Conservation (phyloP, 2,113 vertebrate species). For the Mixornis gularis region DNA sequence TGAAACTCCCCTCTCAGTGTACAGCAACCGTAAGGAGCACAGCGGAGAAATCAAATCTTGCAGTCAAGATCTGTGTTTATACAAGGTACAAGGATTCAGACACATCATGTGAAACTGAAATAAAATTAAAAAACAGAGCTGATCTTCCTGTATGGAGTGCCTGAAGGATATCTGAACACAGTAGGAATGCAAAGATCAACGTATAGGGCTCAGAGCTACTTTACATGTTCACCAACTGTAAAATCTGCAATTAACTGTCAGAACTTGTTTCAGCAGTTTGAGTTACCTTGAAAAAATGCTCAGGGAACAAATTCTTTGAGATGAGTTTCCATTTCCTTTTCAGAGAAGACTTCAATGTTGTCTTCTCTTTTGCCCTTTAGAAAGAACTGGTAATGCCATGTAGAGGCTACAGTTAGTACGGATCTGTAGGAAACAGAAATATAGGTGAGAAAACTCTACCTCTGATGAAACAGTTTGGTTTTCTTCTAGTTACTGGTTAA, state of each 20-base stretch:
- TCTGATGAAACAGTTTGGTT: neutral
- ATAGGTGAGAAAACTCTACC: rapidly evolving
- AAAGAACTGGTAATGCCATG: neutral
- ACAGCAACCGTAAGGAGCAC: neutral
- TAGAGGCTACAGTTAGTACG: neutral
- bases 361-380: neutral
- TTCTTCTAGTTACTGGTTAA: neutral
- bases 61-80: neutral
- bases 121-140: neutral
- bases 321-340: neutral
- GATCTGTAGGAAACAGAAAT: neutral
- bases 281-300: neutral
- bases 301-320: neutral
- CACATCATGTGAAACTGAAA: neutral
- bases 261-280: neutral
- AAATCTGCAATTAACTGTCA: neutral
- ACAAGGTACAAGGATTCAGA: neutral
- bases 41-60: neutral
- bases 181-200: neutral
- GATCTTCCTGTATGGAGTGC: neutral
- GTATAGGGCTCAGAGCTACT: neutral
- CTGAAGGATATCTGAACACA: neutral
- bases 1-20: neutral
- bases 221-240: neutral
- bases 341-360: neutral